Percentiles rank a stretch among this genome's conserved stretches.
Evolutionary conservation across 2,113 vertebrate genomes (phyloP).

Genomic region (Protomyctophum bolini): DNA sequence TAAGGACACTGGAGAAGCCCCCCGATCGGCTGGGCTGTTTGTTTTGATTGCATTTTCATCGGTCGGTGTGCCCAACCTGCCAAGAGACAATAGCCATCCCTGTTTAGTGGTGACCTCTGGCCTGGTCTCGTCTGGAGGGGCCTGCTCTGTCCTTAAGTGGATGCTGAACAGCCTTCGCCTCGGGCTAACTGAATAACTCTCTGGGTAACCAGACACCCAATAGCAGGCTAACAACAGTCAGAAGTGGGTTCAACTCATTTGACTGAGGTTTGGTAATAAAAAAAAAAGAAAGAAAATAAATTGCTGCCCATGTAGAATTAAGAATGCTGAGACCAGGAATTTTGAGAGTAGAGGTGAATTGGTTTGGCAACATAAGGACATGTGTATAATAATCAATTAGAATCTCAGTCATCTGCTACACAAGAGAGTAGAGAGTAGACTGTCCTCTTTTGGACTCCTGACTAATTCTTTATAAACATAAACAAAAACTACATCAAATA

Average conservation of each 20-base stretch:
- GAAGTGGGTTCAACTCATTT: constrained; percentile 17
- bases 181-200: constrained; percentile 70
- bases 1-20: constrained; percentile 78
- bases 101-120: constrained; percentile 80
- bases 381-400: too few species aligned
- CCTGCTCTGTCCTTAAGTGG: constrained; percentile 76
- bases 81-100: constrained; percentile 75
- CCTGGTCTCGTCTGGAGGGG: constrained; percentile 75
- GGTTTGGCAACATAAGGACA: not conserved
- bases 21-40: constrained; percentile 74
- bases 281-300: not conserved
- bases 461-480: too few species aligned
- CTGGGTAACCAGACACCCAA: constrained; percentile 73
- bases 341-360: not conserved
- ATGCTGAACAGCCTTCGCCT: constrained; percentile 77
- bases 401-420: too few species aligned
- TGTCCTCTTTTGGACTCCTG: not conserved
- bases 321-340: not conserved
- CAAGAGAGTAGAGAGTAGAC: not conserved
- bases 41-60: constrained; percentile 85
- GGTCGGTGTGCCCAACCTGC: constrained; percentile 78
- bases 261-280: not conserved
- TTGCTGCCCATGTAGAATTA: not conserved
- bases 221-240: constrained; percentile 51
- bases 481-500: too few species aligned